phyloP scores from a whole-genome alignment of 2,797 vertebrate genomes.

The Sebastes aleutianus region DNA sequence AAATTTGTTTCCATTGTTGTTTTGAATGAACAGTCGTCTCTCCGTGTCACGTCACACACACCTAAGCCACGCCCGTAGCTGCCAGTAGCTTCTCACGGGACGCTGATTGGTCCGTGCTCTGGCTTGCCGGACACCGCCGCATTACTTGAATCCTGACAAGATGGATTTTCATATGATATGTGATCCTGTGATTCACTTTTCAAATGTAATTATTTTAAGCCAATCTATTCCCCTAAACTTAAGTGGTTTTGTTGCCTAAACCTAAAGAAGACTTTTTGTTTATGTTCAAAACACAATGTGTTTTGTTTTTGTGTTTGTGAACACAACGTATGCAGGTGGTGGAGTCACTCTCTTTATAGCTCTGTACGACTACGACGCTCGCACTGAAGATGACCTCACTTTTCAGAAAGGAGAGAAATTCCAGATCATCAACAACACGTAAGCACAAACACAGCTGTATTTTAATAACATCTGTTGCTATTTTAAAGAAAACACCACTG shows the following conservation, averaged over 20 bases:
- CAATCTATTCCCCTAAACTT: background rate
- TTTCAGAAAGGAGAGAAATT: slow-evolving; percentile 97
- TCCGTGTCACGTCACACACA: too few species aligned
- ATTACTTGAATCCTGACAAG: fast-evolving
- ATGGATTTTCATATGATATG: background rate
- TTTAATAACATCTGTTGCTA: background rate
- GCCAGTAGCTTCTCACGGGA: background rate
- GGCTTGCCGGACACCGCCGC: background rate
- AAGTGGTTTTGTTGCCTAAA: background rate
- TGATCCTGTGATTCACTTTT: background rate
- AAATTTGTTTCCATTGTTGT: too few species aligned
- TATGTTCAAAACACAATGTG: too few species aligned
- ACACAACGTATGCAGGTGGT: slow-evolving; percentile 72
- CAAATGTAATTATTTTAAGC: background rate
- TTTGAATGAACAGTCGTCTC: too few species aligned
- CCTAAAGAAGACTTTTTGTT: background rate
- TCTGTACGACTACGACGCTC: slow-evolving; percentile 93
- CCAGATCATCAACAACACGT: slow-evolving; percentile 97
- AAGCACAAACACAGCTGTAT: slow-evolving; percentile 54
- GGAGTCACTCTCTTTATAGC: slow-evolving; percentile 93
- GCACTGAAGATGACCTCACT: slow-evolving; percentile 92
- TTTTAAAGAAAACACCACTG: background rate
- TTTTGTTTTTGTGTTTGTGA: slow-evolving; percentile 8
- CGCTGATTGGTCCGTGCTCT: fast-evolving
- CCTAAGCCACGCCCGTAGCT: background rate